These are phyloP conservation scores for Euura lappo DNA, from an alignment of 1,140 invertebrate species.

Conservation along the genomic window DNA sequence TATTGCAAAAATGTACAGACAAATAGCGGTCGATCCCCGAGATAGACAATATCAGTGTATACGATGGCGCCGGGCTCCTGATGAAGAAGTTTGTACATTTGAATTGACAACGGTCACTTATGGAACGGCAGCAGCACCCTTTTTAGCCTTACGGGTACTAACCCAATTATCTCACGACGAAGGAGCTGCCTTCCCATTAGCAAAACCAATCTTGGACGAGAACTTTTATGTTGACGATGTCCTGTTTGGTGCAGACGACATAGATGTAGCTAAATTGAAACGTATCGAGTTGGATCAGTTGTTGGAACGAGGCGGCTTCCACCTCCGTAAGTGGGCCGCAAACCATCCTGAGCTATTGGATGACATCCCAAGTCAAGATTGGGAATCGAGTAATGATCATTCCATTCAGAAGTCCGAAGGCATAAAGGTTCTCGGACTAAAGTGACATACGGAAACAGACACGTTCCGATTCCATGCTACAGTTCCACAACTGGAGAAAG, in stretches of 20 bases:
- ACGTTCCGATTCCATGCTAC: no score
- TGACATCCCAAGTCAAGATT: no score
- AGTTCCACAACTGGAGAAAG: no score
- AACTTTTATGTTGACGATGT: conserved; percentile 40
- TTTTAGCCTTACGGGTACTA: conserved; percentile 38
- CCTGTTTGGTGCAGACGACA: conserved; percentile 29
- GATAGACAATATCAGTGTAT: conserved; percentile 40
- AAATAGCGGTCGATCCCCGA: conserved; percentile 31
- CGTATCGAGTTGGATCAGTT: no score
- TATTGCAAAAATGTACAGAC: conserved; percentile 43
- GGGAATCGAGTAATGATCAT: no score
- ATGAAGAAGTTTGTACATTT: conserved; percentile 33
- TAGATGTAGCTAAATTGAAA: conserved; percentile 20
- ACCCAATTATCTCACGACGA: conserved; percentile 39
- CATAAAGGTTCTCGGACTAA: no score
- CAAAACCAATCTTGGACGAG: conserved; percentile 23
- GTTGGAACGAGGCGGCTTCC: no score
- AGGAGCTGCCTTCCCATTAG: conserved; percentile 32
- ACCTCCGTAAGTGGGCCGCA: no score
- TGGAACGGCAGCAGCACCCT: conserved; percentile 42
- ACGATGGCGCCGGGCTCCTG: conserved; percentile 32
- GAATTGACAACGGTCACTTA: conserved; percentile 49
- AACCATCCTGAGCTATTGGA: no score
- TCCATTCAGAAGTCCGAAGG: no score
- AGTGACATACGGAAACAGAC: no score